Evolutionary conservation across 2,888 invertebrate genomes (phyloP).

Genomic region (Amitus sp.): DNA sequence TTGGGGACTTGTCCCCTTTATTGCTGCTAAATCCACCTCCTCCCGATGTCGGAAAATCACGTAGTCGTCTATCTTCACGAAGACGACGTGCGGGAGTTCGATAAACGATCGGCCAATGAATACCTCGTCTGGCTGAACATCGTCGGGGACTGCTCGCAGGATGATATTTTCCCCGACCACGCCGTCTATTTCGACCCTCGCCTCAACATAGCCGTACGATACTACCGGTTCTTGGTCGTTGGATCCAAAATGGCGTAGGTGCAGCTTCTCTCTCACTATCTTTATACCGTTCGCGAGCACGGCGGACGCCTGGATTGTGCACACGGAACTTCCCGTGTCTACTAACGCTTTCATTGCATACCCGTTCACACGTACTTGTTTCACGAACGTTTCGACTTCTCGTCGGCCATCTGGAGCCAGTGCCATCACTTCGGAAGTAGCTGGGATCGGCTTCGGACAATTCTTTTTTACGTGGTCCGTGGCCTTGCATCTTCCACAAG

Average conservation of each 20-base stretch:
- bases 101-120: slow-evolving; percentile 16
- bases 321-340: slow-evolving; percentile 41
- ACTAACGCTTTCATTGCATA: slow-evolving; percentile 22
- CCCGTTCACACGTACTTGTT: neutral
- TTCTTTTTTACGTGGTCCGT: neutral
- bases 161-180: slow-evolving; percentile 24
- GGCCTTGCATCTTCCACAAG: neutral
- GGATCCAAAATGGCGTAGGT: slow-evolving; percentile 27
- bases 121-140: slow-evolving; percentile 4
- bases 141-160: slow-evolving; percentile 16
- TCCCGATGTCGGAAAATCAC: slow-evolving; percentile 10
- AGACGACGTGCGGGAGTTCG: slow-evolving; percentile 15
- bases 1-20: no score
- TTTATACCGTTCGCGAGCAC: slow-evolving; percentile 17
- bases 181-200: slow-evolving; percentile 28
- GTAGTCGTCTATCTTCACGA: slow-evolving; percentile 14
- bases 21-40: neutral
- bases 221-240: slow-evolving; percentile 9
- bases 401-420: no score
- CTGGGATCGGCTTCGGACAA: neutral
- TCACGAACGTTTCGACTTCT: neutral
- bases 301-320: slow-evolving; percentile 33
- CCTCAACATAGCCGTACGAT: slow-evolving; percentile 24
- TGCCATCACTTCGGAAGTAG: no score
- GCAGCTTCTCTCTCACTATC: slow-evolving; percentile 10